phyloP scores from a whole-genome alignment of 2,113 vertebrate genomes.

The Stomatorhinus ivindoensis region DNA sequence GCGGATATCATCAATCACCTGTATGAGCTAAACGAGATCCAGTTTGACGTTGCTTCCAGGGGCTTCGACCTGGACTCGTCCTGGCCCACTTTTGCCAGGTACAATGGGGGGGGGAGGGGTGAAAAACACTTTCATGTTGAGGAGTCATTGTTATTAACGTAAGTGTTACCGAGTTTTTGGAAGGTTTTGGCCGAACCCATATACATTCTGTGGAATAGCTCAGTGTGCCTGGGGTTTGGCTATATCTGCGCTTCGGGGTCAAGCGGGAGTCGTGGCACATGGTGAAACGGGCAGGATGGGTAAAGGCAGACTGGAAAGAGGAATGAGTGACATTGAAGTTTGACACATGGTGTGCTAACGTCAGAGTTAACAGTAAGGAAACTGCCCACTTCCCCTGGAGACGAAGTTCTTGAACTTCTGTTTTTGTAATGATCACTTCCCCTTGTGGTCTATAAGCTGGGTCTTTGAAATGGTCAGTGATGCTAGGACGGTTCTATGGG shows the following conservation, averaged over 20 bases:
- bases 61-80: slow-evolving; percentile 87
- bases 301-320: background rate
- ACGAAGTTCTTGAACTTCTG: background rate
- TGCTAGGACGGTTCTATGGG: background rate
- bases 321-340: background rate
- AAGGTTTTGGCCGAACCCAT: background rate
- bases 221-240: background rate
- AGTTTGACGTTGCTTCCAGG: slow-evolving; percentile 79
- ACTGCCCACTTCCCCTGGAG: background rate
- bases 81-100: slow-evolving; percentile 94
- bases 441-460: background rate
- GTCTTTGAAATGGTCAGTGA: background rate
- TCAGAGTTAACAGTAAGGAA: background rate
- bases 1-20: slow-evolving; percentile 82
- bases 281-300: background rate
- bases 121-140: background rate
- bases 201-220: background rate
- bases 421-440: background rate
- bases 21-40: slow-evolving; percentile 88
- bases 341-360: background rate
- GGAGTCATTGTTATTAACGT: background rate
- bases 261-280: background rate
- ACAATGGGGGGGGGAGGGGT: slow-evolving; percentile 17
- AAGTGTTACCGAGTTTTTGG: background rate
- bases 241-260: background rate